Conservation (phyloP, 2,113 vertebrate genomes). For the Microcebus murinus region DNA sequence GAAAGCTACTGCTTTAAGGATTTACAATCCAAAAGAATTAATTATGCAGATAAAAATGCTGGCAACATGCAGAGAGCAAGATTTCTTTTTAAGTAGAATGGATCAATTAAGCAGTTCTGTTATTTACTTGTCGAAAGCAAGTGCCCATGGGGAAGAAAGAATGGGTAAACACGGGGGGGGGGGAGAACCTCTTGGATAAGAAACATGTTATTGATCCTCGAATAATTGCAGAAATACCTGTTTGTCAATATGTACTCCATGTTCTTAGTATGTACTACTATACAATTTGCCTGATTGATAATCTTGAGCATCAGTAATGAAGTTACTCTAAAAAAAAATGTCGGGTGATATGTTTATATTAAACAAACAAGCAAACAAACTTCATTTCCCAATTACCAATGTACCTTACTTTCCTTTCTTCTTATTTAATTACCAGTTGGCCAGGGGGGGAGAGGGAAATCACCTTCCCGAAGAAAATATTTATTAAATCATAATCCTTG, state of each 20-base stretch:
- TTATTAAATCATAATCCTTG: neutral
- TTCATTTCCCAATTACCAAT: neutral
- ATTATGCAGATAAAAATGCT: neutral
- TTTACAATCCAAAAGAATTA: neutral
- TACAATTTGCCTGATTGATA: neutral
- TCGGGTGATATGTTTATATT: neutral
- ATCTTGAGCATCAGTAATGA: neutral
- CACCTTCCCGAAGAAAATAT: neutral
- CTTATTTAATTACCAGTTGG: neutral
- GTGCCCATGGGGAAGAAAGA: neutral
- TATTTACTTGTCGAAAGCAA: constrained; percentile 3
- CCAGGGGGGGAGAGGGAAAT: neutral
- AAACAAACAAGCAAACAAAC: neutral
- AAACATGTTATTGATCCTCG: neutral
- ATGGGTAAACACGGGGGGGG: neutral
- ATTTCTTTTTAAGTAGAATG: neutral
- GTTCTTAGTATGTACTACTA: neutral
- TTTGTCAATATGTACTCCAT: neutral
- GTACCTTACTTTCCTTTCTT: neutral
- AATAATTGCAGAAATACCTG: neutral
- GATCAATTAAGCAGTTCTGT: neutral
- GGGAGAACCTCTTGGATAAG: neutral
- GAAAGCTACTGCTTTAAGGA: neutral
- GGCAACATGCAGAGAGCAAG: neutral
- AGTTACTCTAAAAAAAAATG: neutral